Base-by-base conservation (phyloP, 2,113 vertebrate genomes). In the Cynoglossus semilaevis region DNA sequence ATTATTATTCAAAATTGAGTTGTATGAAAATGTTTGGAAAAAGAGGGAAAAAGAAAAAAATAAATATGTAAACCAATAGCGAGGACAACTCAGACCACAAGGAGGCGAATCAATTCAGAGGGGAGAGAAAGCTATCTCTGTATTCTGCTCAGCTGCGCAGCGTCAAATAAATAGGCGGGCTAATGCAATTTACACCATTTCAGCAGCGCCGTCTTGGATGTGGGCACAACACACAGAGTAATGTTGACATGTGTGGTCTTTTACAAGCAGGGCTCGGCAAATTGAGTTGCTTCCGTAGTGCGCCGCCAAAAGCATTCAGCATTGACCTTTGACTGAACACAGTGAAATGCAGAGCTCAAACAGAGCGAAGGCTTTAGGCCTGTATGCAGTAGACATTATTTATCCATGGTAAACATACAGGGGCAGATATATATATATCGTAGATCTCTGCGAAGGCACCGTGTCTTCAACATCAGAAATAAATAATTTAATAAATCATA, bases 1-100 rank as follows among this genome's bases (percentile, higher is more conserved):
- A 43, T 54, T n/a, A 29, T 9, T 15, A 55, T 15, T 17, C n/a
- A 1, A 59, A 67, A 67, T 40, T 6, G 15, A 14, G 8, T 12
- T 58, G 53, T 8, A 15, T 15, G 15, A 46, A 47, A 17, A 60
- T 16, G 34, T 46, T 9, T 15, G 22, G 0, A 8, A 15, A 46
- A 49, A 37, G 1, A 34, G 7, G 22, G 6, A 29, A 34, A 45
- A 59, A 19, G 0, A 1, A 29, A 58, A 55, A 54, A 5, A 57
- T 7, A 46, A 47, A 8, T 12, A 36, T 41, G 18, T 18, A 36
- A 29, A 18, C 16, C 15, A 1, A 15, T 0, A 8, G 16, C 11
- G 60, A 58, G 15, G 52, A 65, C n/a, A 18, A 46, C 17, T 61
- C 40, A 29, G 38, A 45, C 17, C 29, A 50, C 15, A 60, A 22